These are phyloP conservation scores for Cybosia mesomella DNA, from an alignment of 2,888 invertebrate genomes.

Conservation along the genomic window DNA sequence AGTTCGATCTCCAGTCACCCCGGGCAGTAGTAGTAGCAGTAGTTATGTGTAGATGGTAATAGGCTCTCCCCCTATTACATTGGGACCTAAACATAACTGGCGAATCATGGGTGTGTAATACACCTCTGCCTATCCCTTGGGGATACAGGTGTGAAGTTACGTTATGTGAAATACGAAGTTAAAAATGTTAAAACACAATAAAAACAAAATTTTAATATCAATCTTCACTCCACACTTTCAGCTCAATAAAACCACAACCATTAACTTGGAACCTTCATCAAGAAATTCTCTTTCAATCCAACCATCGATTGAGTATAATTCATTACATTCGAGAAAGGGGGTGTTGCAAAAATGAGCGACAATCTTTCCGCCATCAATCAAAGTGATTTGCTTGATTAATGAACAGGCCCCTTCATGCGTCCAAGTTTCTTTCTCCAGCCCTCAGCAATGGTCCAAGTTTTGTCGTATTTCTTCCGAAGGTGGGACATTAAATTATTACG, in stretches of 20 bases:
- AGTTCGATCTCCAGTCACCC: too few species aligned
- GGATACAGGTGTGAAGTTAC: too few species aligned
- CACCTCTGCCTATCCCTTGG: too few species aligned
- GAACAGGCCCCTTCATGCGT: constrained; percentile 37
- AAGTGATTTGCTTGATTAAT: constrained; percentile 51
- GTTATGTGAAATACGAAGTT: too few species aligned
- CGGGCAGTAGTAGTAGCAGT: too few species aligned
- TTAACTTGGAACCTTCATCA: constrained; percentile 25
- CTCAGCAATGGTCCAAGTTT: constrained; percentile 43
- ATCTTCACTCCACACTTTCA: constrained; percentile 11
- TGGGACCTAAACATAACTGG: too few species aligned
- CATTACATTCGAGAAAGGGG: constrained; percentile 40
- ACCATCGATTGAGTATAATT: constrained; percentile 41
- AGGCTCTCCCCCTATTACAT: too few species aligned
- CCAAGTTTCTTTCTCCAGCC: constrained; percentile 36
- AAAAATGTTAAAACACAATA: background rate
- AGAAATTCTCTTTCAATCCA: constrained; percentile 39
- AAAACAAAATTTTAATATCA: constrained; percentile 5
- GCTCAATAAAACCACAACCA: constrained; percentile 21
- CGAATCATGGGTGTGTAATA: too few species aligned
- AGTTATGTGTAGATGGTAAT: too few species aligned
- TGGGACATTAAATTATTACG: constrained; percentile 43
- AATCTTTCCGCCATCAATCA: constrained; percentile 49
- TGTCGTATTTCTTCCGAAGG: constrained; percentile 44
- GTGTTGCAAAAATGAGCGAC: constrained; percentile 44